Base-by-base conservation (phyloP, 1,140 invertebrate genomes). In the Vanessa atalanta region DNA sequence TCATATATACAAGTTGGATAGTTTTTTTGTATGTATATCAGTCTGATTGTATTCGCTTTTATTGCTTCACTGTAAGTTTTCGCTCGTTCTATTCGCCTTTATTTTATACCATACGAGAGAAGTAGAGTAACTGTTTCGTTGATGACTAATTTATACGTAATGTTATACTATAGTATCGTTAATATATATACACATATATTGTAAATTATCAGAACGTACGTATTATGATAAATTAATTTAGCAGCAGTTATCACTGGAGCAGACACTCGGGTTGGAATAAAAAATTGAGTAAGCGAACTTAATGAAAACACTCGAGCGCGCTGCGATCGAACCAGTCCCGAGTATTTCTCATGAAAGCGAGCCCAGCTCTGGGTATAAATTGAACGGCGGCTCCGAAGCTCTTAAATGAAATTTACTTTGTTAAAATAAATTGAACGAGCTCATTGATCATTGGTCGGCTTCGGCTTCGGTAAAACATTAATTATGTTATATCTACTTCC, bases 351-450 rank as follows among this genome's bases (percentile, higher is more conserved):
- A 66, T 73, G 72, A 68, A 73, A 73, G 55, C 65, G 65, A 64
- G 47, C 55, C 47, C 61, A 61, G 47, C 65, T 55, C 48, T 75
- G 51, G 60, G 60, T 76, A 70, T 76, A 76, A 79, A 76, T 79
- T 73, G 63, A 79, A 72, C 70, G 65, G 51, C 57, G 63, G 63
- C 73, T 72, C 51, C 15, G 50, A 64, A 48, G 60, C 26, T 61
- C 68, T 51, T 75, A 72, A 78, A 73, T 76, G 73, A 63, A 78
- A 78, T 76, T 75, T 72, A 66, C 77, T 78, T 70, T 71, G 67
- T 73, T 78, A 61, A 65, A 75, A 78, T 73, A 76, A 78, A 73
- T 78, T 76, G 67, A 66, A 78, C 68, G 69, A 70, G 63, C 67
- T 67, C 73, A 75, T 71, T 75, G 64, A 75, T 71, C 69, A 75